phyloP scores from a whole-genome alignment of 2,888 invertebrate genomes.

The Eupithecia abbreviata region DNA sequence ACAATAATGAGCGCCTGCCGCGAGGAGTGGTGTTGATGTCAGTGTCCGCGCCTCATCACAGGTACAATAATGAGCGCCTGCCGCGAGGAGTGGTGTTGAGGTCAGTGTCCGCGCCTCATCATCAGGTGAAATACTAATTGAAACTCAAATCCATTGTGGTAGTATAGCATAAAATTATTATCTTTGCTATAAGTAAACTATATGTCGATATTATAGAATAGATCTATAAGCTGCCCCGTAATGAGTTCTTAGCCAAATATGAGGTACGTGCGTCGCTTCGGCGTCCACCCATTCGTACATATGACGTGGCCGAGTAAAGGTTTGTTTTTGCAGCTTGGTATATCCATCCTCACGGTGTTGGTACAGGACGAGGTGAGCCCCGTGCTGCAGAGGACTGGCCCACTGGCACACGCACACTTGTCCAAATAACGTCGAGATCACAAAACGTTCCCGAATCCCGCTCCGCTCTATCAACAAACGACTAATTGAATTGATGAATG shows the following conservation, averaged over 20 bases:
- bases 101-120: background rate
- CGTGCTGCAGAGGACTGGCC: background rate
- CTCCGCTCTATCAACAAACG: background rate
- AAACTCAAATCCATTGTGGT: no score
- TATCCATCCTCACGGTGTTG: background rate
- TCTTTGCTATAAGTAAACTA: no score
- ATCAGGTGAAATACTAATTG: background rate
- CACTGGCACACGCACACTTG: background rate
- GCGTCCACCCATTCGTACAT: background rate
- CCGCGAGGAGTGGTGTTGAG: background rate
- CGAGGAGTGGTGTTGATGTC: no score
- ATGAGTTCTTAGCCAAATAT: no score
- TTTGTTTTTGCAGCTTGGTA: background rate
- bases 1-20: no score
- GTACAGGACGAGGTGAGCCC: background rate
- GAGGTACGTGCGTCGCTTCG: no score
- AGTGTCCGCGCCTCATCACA: no score
- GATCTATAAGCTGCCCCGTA: no score
- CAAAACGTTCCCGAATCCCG: background rate
- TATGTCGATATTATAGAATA: no score
- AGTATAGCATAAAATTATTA: no score
- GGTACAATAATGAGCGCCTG: no score
- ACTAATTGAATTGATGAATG: constrained; percentile 9
- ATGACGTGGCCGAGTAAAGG: background rate
- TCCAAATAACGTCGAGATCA: background rate